Conservation (phyloP, 2,113 vertebrate genomes). For the Corydoras maculifer region DNA sequence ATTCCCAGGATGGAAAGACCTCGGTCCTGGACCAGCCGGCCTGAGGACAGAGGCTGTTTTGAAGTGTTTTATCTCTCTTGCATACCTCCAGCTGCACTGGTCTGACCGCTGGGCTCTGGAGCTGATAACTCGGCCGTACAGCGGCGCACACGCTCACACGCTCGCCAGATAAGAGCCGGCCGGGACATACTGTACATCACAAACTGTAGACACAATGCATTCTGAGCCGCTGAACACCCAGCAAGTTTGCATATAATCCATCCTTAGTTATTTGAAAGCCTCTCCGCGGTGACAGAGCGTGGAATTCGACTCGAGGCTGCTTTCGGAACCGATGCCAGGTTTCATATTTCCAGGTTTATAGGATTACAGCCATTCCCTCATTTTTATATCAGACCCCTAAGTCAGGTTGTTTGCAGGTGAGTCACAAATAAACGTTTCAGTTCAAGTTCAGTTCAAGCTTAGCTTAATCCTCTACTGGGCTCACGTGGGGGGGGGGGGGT, state of each 20-base stretch:
- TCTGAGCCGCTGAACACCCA: not conserved
- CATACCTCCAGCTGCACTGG: slow-evolving; percentile 39
- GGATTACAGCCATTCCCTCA: too few relatives aligned
- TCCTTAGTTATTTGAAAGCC: not conserved
- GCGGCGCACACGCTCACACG: not conserved
- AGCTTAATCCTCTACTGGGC: too few relatives aligned
- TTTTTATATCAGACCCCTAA: too few relatives aligned
- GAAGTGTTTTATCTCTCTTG: slow-evolving; percentile 42
- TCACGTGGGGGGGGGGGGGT: too few relatives aligned
- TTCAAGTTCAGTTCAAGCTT: too few relatives aligned
- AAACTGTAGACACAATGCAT: not conserved
- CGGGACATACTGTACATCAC: not conserved
- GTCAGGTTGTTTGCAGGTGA: too few relatives aligned
- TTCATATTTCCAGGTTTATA: too few relatives aligned
- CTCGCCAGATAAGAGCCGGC: slow-evolving; percentile 3
- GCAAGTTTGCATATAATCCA: not conserved
- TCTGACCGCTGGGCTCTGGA: slow-evolving; percentile 1
- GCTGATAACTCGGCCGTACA: slow-evolving; percentile 25
- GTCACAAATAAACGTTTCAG: too few relatives aligned
- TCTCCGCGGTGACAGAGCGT: not conserved
- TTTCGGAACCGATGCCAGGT: too few relatives aligned
- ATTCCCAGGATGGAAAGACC: slow-evolving; percentile 24
- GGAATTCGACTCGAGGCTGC: not conserved
- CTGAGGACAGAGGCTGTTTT: slow-evolving; percentile 25
- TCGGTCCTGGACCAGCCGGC: not conserved